A percentile compares a stretch with the other conserved stretches of the same genome.
Evolutionary conservation across 2,888 invertebrate genomes (phyloP).

Genomic region (Augiades crinisus): DNA sequence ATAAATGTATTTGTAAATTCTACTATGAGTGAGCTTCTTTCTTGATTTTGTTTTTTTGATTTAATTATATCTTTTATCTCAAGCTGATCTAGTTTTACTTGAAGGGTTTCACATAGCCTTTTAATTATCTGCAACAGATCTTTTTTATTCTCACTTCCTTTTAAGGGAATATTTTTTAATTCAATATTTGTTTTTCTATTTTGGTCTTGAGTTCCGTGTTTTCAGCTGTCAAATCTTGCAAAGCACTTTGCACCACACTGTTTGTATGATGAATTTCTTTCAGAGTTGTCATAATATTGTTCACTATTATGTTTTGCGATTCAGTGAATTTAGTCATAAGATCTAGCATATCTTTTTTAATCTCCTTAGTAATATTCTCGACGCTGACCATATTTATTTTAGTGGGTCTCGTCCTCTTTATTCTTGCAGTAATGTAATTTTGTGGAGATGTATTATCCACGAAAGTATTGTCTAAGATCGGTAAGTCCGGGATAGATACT

Average conservation of each 20-base stretch:
- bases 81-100: background rate
- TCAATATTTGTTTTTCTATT: slow-evolving; percentile 8
- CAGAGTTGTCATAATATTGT: background rate
- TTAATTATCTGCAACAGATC: background rate
- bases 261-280: slow-evolving; percentile 1
- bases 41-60: slow-evolving; percentile 2
- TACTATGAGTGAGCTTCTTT: slow-evolving; percentile 3
- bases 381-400: background rate
- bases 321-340: background rate
- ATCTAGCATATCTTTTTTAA: background rate
- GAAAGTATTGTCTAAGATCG: background rate
- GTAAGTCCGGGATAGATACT: background rate
- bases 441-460: background rate
- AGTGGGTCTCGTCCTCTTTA: background rate
- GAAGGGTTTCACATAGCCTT: background rate
- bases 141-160: slow-evolving; percentile 6
- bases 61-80: slow-evolving; percentile 2
- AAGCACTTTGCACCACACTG: background rate
- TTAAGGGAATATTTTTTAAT: slow-evolving; percentile 10
- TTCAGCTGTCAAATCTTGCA: background rate
- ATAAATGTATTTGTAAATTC: slow-evolving; percentile 3
- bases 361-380: background rate
- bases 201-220: background rate
- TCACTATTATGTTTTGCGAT: background rate
- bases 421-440: background rate